Evolutionary conservation across 2,797 vertebrate genomes (phyloP).

Genomic region (Phataginus tetradactyla): DNA sequence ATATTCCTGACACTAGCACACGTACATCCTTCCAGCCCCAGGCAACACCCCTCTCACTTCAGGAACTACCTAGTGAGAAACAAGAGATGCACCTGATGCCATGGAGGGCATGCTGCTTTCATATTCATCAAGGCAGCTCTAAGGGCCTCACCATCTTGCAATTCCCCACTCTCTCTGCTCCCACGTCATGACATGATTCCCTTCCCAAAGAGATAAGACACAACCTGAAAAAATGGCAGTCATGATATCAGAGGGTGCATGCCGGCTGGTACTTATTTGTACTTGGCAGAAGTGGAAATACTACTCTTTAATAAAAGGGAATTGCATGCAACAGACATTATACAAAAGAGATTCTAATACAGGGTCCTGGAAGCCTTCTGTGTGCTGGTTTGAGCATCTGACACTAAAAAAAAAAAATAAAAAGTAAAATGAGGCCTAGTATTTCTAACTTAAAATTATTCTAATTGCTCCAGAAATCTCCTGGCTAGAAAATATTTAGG

Average conservation of each 20-base stretch:
- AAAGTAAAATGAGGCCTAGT: constrained; percentile 29
- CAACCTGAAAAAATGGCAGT: not conserved
- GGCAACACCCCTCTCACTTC: not conserved
- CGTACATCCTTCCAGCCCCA: not conserved
- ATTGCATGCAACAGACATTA: not conserved
- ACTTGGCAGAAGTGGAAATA: constrained; percentile 46
- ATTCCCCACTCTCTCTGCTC: not conserved
- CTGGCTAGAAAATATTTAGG: constrained; percentile 56
- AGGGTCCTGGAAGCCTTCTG: not conserved
- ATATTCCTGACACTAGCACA: not conserved
- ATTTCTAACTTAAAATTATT: constrained; percentile 49
- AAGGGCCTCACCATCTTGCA: not conserved
- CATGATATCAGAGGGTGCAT: constrained; percentile 54
- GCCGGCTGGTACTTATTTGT: constrained; percentile 48
- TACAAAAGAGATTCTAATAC: not conserved
- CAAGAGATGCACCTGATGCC: not conserved
- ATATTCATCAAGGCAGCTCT: not conserved
- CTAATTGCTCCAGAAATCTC: constrained; percentile 58
- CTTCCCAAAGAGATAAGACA: constrained; percentile 50
- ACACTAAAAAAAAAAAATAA: not conserved
- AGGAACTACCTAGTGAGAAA: not conserved
- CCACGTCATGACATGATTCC: not conserved
- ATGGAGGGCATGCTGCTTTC: not conserved
- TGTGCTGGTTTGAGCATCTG: not conserved
- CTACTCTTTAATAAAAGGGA: constrained; percentile 50